phyloP scores from a whole-genome alignment of 2,888 invertebrate species.

The Antitype chi region DNA sequence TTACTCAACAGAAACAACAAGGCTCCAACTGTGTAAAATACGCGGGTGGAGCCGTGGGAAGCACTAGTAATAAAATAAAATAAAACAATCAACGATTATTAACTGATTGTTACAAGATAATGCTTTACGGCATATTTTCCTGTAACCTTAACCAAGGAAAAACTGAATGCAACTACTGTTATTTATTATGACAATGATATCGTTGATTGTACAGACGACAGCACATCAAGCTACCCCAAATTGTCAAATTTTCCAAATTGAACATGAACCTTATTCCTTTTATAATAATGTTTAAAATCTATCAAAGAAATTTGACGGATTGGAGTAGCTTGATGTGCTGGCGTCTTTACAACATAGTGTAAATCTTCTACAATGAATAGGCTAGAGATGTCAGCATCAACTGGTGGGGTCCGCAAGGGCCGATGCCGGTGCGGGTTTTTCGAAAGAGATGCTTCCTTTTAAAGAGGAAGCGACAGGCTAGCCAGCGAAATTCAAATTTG shows the following conservation, averaged over 20 bases:
- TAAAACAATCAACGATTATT: constrained; percentile 17
- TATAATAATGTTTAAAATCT: too few species aligned
- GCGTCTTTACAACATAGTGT: neutral
- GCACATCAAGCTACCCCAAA: too few species aligned
- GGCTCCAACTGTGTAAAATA: neutral
- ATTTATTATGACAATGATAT: neutral
- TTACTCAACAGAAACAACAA: neutral
- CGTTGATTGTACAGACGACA: too few species aligned
- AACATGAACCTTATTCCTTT: too few species aligned
- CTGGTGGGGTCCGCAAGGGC: too few species aligned
- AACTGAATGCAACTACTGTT: neutral
- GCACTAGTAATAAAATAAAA: neutral
- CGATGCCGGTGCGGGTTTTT: too few species aligned
- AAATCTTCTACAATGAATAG: neutral
- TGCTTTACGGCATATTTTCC: constrained; percentile 29
- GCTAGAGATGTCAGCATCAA: too few species aligned
- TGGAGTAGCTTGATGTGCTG: too few species aligned
- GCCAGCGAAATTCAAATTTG: too few species aligned
- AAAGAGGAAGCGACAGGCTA: too few species aligned
- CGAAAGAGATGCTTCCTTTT: neutral
- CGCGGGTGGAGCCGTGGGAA: neutral
- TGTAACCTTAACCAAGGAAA: constrained; percentile 45
- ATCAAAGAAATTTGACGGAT: too few species aligned
- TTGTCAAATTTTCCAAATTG: too few species aligned
- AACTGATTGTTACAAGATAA: constrained; percentile 25